phyloP scores from a whole-genome alignment of 35 echinoderm and acorn worm genomes.

The Stichopus chloronotus region DNA sequence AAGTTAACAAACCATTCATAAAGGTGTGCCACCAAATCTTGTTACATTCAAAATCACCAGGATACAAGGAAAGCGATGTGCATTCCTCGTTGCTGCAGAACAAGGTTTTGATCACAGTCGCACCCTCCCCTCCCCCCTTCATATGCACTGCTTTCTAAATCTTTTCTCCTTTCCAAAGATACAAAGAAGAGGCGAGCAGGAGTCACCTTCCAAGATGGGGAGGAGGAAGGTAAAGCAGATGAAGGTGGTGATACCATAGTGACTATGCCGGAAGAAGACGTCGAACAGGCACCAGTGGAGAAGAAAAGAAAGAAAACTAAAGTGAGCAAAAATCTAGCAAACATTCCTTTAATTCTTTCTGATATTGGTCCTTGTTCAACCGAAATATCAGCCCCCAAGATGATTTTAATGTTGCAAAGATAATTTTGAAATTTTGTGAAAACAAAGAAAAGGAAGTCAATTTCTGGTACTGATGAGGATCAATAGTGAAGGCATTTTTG shows the following conservation, averaged over 20 bases:
- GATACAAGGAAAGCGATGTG: too few relatives aligned
- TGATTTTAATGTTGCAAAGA: too few relatives aligned
- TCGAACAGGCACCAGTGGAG: not conserved
- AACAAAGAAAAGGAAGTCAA: too few relatives aligned
- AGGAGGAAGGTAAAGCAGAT: not conserved
- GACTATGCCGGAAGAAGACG: slow-evolving; percentile 5
- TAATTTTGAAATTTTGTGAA: too few relatives aligned
- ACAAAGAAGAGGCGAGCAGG: not conserved
- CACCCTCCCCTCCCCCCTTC: not conserved
- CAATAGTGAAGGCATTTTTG: too few relatives aligned
- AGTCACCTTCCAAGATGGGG: slow-evolving; percentile 3
- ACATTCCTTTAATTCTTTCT: not conserved
- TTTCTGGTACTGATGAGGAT: too few relatives aligned
- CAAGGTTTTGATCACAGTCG: not conserved
- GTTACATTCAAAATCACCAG: too few relatives aligned
- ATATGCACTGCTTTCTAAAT: not conserved
- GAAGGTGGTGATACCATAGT: not conserved
- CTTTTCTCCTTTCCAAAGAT: not conserved
- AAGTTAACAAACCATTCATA: too few relatives aligned
- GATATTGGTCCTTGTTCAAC: not conserved
- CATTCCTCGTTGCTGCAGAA: not conserved
- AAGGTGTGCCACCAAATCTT: too few relatives aligned
- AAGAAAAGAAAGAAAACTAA: slow-evolving; percentile 41
- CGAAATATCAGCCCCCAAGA: too few relatives aligned
- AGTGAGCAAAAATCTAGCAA: not conserved